Evolutionary conservation across 2,888 invertebrate genomes (phyloP).

Genomic region (Ochropleura leucogaster): DNA sequence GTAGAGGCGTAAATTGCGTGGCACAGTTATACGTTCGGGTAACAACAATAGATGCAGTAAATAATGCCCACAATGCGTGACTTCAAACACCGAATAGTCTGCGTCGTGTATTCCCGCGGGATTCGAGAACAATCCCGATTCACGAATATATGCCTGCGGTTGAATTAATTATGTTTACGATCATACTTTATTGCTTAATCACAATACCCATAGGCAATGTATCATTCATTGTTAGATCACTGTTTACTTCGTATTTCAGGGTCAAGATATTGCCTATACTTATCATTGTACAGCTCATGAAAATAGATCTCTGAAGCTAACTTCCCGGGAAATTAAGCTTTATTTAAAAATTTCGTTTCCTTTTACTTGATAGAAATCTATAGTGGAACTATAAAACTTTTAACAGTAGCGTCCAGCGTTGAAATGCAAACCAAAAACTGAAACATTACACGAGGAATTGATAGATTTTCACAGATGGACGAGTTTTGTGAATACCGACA

Average conservation of each 20-base stretch:
- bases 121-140: conserved; percentile 28
- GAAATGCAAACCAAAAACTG: background rate
- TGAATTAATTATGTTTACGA: conserved; percentile 48
- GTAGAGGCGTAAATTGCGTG: conserved; percentile 50
- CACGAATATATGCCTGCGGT: conserved; percentile 35
- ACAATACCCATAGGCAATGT: conserved; percentile 23
- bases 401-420: conserved; percentile 1
- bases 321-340: conserved; percentile 19
- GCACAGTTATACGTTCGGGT: conserved; percentile 65
- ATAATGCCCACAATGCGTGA: conserved; percentile 57
- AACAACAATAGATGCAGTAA: conserved; percentile 80
- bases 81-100: conserved; percentile 34
- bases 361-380: conserved; percentile 24
- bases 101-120: conserved; percentile 42
- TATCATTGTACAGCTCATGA: conserved; percentile 15
- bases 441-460: conserved; percentile 32
- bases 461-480: conserved; percentile 24
- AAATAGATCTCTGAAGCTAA: conserved; percentile 16
- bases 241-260: background rate
- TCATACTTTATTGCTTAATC: conserved; percentile 39
- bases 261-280: background rate
- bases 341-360: conserved; percentile 28
- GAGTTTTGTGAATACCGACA: conserved; percentile 32
- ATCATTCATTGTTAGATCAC: background rate
- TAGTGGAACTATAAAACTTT: conserved; percentile 16